Conservation (phyloP, 2,888 invertebrate genomes). For the Odontocerum albicorne region DNA sequence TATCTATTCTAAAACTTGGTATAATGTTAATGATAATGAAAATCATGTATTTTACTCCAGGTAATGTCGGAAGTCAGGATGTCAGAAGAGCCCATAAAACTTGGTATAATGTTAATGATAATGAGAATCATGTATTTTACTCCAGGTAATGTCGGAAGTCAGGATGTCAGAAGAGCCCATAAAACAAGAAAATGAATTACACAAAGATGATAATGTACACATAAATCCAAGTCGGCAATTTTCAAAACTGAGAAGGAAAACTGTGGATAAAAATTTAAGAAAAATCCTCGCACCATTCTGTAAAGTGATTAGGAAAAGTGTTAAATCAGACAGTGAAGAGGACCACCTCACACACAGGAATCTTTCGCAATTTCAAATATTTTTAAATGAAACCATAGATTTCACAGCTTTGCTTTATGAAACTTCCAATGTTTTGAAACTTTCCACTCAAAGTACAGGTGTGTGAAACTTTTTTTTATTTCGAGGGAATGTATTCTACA, state of each 20-base stretch:
- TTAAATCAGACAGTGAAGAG: background rate
- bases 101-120: too few species aligned
- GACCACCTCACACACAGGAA: conserved; percentile 2
- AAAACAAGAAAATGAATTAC: too few species aligned
- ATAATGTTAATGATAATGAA: too few species aligned
- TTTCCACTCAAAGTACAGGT: conserved; percentile 60
- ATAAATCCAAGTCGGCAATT: background rate
- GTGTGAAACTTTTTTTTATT: conserved; percentile 21
- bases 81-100: too few species aligned
- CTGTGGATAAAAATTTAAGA: conserved; percentile 11
- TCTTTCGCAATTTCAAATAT: conserved; percentile 44
- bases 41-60: too few species aligned
- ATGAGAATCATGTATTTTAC: too few species aligned
- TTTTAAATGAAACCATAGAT: conserved; percentile 60
- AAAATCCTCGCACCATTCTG: conserved; percentile 18
- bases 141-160: too few species aligned
- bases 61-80: too few species aligned
- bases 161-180: too few species aligned
- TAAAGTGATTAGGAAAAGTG: conserved; percentile 5
- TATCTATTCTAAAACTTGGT: too few species aligned
- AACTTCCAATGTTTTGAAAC: conserved; percentile 59
- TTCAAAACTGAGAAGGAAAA: conserved; percentile 2
- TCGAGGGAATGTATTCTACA: background rate
- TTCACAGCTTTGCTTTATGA: conserved; percentile 58
- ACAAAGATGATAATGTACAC: background rate